Conservation (phyloP, 1,140 invertebrate genomes). For the Schlechtendalia chinensis region DNA sequence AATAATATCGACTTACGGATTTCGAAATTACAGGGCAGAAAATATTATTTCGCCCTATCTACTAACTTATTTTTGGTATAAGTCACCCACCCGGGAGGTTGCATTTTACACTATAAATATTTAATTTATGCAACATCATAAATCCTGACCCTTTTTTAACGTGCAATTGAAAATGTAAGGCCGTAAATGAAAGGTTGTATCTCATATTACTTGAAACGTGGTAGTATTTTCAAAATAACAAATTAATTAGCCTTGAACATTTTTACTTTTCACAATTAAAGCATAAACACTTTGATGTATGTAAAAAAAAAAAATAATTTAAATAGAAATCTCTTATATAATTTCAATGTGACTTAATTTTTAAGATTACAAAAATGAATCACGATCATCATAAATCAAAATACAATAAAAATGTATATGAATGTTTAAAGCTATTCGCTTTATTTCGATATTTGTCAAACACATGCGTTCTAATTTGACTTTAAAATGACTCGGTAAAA, state of each 20-base stretch:
- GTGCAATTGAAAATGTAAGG: too few relatives aligned
- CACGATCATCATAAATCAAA: background rate
- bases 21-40: background rate
- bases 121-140: background rate
- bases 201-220: too few relatives aligned
- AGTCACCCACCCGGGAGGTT: background rate
- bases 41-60: background rate
- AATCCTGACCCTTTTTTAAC: background rate
- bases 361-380: background rate
- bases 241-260: too few relatives aligned
- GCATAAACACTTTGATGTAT: too few relatives aligned
- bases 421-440: background rate
- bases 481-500: background rate
- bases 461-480: background rate
- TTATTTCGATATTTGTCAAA: background rate
- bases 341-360: background rate
- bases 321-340: too few relatives aligned
- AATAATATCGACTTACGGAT: background rate
- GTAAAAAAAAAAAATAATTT: too few relatives aligned
- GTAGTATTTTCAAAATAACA: too few relatives aligned
- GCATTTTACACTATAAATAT: conserved; percentile 7
- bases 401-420: background rate
- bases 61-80: background rate
- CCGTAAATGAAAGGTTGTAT: too few relatives aligned
- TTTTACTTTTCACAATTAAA: too few relatives aligned